Conservation (phyloP, 2,888 invertebrate species). For the Pilophorus perplexus region DNA sequence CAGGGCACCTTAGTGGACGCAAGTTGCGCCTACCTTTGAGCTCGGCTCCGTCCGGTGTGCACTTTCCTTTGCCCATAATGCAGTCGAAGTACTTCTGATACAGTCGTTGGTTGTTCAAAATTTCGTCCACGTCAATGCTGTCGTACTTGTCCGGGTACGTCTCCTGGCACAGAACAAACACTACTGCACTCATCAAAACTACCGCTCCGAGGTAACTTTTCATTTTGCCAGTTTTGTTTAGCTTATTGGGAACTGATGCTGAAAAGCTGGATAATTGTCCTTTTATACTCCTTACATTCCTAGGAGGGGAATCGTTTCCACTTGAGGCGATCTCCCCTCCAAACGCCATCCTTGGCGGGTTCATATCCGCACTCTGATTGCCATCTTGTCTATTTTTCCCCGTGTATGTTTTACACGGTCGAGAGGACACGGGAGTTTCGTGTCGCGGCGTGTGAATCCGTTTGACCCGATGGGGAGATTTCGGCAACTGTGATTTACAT, state of each 20-base stretch:
- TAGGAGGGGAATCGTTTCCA: background rate
- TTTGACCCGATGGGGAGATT: background rate
- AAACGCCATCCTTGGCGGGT: background rate
- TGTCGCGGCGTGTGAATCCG: background rate
- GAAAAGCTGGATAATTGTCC: too few relatives aligned
- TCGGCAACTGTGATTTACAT: background rate
- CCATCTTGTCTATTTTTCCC: background rate
- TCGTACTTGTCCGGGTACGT: conserved; percentile 2
- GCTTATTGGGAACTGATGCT: background rate
- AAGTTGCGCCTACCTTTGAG: conserved; percentile 21
- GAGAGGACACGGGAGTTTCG: background rate
- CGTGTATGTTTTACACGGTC: conserved; percentile 1
- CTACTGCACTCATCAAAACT: background rate
- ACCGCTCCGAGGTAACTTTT: background rate
- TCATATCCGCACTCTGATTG: background rate
- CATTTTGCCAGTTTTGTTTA: background rate
- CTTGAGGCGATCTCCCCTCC: background rate
- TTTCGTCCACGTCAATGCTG: conserved; percentile 18
- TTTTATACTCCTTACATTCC: too few relatives aligned
- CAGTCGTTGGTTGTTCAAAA: conserved; percentile 13
- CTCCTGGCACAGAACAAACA: background rate
- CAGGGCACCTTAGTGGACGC: too few relatives aligned
- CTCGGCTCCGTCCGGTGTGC: conserved; percentile 2
- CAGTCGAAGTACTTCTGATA: conserved; percentile 23
- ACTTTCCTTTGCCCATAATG: conserved; percentile 11